Percentiles rank a stretch among this genome's conserved stretches.
Conservation (phyloP, 2,113 vertebrate genomes). For the Prunella fulvescens region DNA sequence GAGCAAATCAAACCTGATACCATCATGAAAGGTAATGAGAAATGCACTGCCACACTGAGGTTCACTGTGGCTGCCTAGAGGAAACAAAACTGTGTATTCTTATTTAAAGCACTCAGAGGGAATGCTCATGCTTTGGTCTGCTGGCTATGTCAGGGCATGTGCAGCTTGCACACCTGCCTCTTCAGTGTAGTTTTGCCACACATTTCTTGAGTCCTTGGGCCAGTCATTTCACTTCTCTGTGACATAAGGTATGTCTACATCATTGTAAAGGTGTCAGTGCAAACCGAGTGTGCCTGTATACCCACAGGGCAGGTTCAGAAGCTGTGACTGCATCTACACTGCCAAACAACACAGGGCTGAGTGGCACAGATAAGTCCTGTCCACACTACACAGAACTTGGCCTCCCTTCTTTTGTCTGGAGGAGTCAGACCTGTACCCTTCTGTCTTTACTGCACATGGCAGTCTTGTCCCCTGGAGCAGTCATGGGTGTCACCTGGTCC, state of each 20-base stretch:
- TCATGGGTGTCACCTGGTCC: background rate
- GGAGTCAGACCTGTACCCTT: background rate
- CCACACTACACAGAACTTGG: background rate
- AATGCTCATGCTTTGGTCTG: background rate
- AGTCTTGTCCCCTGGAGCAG: background rate
- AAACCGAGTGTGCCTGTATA: background rate
- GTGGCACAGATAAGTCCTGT: background rate
- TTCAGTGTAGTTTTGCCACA: background rate
- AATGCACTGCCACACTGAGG: background rate
- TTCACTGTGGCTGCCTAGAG: background rate
- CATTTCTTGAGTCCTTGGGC: background rate
- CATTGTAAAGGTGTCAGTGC: background rate
- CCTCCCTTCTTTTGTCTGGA: background rate
- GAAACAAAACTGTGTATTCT: background rate
- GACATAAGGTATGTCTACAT: background rate
- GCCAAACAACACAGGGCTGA: background rate
- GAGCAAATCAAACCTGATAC: constrained; percentile 48
- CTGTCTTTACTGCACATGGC: background rate
- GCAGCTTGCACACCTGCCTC: background rate
- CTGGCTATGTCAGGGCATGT: background rate
- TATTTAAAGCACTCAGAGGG: constrained; percentile 12
- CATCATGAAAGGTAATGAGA: constrained; percentile 47
- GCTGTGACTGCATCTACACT: background rate
- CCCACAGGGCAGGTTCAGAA: background rate
- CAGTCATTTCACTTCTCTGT: background rate